Evolutionary conservation across 2,888 invertebrate species (phyloP).

Genomic region (Tineola bisselliella): DNA sequence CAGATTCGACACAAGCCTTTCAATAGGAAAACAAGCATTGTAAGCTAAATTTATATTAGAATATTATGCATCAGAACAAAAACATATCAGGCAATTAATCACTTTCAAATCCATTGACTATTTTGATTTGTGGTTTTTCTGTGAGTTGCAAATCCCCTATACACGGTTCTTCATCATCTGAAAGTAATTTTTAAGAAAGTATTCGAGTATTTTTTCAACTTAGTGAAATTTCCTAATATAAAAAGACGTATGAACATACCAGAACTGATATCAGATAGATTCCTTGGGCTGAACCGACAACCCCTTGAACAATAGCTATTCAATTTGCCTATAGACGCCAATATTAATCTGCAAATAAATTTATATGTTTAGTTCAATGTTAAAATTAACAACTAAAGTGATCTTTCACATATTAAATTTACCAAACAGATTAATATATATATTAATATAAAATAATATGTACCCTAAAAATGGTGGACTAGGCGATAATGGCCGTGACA

Average conservation of each 20-base stretch:
- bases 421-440: no score
- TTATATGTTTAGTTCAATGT: neutral
- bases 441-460: no score
- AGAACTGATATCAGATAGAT: constrained; percentile 80
- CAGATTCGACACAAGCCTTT: no score
- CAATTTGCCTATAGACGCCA: constrained; percentile 88
- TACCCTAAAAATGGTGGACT: constrained; percentile 94
- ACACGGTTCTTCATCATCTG: neutral
- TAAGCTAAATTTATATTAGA: no score
- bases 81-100: no score
- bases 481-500: constrained; percentile 89
- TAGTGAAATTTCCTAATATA: no score
- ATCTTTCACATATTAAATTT: no score
- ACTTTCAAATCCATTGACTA: neutral
- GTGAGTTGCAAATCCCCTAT: neutral
- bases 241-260: constrained; percentile 27
- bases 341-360: constrained; percentile 68
- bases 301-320: constrained; percentile 76
- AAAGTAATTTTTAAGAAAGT: neutral
- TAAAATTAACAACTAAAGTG: no score
- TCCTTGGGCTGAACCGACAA: constrained; percentile 78
- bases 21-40: no score
- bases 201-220: no score
- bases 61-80: no score
- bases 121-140: neutral